Percentiles rank a stretch among this genome's conserved stretches.
Conservation (phyloP, 2,113 vertebrate genomes). For the Salvator merianae region DNA sequence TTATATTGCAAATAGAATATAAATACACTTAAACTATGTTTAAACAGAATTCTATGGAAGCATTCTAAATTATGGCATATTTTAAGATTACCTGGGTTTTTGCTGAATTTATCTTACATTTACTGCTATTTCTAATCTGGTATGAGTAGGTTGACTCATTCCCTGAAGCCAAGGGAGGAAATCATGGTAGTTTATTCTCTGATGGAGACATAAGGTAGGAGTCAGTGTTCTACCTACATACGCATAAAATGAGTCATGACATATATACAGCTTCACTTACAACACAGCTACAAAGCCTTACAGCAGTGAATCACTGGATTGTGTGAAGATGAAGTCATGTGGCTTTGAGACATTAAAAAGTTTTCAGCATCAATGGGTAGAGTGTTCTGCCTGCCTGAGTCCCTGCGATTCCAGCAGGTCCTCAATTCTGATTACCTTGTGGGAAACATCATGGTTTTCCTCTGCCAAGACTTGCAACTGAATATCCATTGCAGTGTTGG, state of each 20-base stretch:
- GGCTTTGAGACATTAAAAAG: neutral
- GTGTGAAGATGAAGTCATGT: neutral
- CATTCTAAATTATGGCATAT: neutral
- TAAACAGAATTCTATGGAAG: no score
- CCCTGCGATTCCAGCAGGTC: neutral
- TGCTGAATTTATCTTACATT: neutral
- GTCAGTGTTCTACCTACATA: conserved; percentile 17
- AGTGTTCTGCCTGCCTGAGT: neutral
- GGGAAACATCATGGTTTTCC: conserved; percentile 13
- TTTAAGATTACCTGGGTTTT: neutral
- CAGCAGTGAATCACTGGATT: neutral
- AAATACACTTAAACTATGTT: no score
- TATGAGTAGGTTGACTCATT: neutral
- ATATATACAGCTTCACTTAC: neutral
- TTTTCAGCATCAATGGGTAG: neutral
- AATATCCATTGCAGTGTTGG: conserved; percentile 26
- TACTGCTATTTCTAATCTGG: neutral
- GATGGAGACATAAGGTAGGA: conserved; percentile 28
- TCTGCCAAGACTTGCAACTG: neutral
- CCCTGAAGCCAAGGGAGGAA: conserved; percentile 21
- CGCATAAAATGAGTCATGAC: neutral
- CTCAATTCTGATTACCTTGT: conserved; percentile 22
- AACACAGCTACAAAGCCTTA: neutral
- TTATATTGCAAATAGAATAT: no score
- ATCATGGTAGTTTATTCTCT: neutral